Conservation (phyloP, 2,113 vertebrate species). For the Saccopteryx leptura region DNA sequence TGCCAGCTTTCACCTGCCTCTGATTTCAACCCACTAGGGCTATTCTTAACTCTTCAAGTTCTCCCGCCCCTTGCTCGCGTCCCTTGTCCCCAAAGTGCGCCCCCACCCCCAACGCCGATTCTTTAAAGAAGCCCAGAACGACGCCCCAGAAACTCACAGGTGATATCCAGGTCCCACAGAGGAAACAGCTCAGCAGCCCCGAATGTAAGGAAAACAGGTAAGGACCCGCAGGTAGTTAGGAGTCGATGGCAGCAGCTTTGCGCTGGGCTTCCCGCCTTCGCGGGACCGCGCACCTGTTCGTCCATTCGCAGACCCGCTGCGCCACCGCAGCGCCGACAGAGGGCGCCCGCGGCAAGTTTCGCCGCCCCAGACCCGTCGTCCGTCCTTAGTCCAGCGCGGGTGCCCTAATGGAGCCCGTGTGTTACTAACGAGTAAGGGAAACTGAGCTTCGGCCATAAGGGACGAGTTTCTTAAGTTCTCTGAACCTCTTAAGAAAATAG, state of each 20-base stretch:
- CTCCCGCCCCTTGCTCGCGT: not conserved
- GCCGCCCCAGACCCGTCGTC: not conserved
- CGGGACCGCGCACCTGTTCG: rapidly evolving
- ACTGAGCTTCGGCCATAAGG: not conserved
- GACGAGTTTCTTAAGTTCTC: not conserved
- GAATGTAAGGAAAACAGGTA: not conserved
- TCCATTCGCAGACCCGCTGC: not conserved
- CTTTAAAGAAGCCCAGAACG: not conserved
- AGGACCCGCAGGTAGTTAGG: rapidly evolving
- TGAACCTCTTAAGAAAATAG: not conserved
- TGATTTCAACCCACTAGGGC: not conserved
- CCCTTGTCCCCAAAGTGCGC: not conserved
- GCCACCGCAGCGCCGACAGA: not conserved
- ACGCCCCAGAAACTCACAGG: not conserved
- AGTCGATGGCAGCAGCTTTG: rapidly evolving
- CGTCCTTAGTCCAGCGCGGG: rapidly evolving
- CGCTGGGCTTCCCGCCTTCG: rapidly evolving
- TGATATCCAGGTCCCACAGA: not conserved
- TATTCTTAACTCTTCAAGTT: not conserved
- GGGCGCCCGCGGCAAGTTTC: not conserved
- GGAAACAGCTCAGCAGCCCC: not conserved
- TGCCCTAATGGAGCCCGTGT: rapidly evolving
- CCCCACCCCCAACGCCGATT: not conserved
- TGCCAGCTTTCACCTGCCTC: not conserved
- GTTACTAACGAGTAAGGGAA: not conserved